Base-by-base conservation (phyloP, 2,113 vertebrate genomes). In the Coptodon rendalli region DNA sequence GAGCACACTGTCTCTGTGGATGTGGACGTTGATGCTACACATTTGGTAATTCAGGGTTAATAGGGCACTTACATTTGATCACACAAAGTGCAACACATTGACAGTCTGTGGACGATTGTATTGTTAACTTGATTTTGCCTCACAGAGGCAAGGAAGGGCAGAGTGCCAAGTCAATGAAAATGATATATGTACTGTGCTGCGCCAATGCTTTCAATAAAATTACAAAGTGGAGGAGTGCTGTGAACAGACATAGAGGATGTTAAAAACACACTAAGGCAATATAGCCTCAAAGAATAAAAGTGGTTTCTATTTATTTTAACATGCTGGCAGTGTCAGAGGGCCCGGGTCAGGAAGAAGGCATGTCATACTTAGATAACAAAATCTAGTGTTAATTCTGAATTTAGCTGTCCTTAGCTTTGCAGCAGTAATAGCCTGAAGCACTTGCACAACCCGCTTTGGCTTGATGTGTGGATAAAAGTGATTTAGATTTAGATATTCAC, bases 151-250 rank as follows among this genome's bases (percentile, higher is more conserved):
- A 78, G 12, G 29, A 78, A 1, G 4, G 86, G 84, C 56, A 59
- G 63, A 61, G 22, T 14, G 89, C 81, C 82, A 84, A 86, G 78
- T n/a, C 53, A 61, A 5, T 79, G 17, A 57, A 82, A 78, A 14
- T 59, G 50, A 85, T 83, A 80, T 68, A 92, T 48, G 57, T 9
- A 2, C 29, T 52, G 59, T 27, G 73, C 19, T 0, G 54, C 16
- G 88, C 40, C 82, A 90, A 48, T 71, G 73, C 91, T 92, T 93
- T 91, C 79, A 94, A 82, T 82, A 53, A 76, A 92, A 92, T 92
- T 80, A 80, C 38, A 80, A 31, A 83, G 53, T 13, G 56, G 54
- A 36, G 29, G 50, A 81, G 48, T 34, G 48, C 13, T 50, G 31
- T 57, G 11, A 56, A 57, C 29, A 27, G 45, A 71, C 12, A 34